Conservation (phyloP, 2,888 invertebrate species). For the Chrysina gloriosa region DNA sequence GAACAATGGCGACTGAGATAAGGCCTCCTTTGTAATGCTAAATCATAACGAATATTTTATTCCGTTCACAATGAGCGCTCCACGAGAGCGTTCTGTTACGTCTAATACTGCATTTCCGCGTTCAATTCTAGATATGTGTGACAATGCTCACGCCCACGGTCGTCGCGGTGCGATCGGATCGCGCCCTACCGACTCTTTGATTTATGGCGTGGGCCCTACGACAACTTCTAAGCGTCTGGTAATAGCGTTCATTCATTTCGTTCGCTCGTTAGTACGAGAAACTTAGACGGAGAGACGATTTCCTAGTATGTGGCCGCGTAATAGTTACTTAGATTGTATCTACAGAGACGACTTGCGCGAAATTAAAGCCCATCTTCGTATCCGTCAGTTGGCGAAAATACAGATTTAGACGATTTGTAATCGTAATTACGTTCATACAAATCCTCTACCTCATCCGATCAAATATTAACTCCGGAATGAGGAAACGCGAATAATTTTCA, state of each 20-base stretch:
- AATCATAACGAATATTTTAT: constrained; percentile 53
- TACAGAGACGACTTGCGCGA: too few species aligned
- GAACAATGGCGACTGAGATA: constrained; percentile 53
- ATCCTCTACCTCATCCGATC: not conserved
- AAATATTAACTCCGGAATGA: not conserved
- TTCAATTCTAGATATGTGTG: constrained; percentile 46
- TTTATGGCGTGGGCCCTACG: constrained; percentile 2
- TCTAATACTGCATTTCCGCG: constrained; percentile 52
- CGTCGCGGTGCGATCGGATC: constrained; percentile 3
- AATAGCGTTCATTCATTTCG: constrained; percentile 4
- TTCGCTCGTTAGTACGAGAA: not conserved
- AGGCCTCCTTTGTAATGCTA: constrained; percentile 53
- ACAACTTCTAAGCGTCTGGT: constrained; percentile 11
- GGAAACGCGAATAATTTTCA: not conserved
- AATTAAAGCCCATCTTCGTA: too few species aligned
- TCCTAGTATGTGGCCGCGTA: not conserved
- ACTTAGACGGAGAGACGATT: not conserved
- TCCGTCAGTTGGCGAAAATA: too few species aligned
- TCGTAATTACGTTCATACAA: too few species aligned
- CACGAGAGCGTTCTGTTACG: constrained; percentile 48
- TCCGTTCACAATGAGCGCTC: constrained; percentile 49
- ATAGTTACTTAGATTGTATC: too few species aligned
- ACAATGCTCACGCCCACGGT: constrained; percentile 29
- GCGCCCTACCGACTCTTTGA: not conserved
- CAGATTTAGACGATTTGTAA: too few species aligned